Evolutionary conservation across 2,888 invertebrate species (phyloP), one percentile per base, ranked within the genome.

Genomic region (Creontiades dilutus): DNA sequence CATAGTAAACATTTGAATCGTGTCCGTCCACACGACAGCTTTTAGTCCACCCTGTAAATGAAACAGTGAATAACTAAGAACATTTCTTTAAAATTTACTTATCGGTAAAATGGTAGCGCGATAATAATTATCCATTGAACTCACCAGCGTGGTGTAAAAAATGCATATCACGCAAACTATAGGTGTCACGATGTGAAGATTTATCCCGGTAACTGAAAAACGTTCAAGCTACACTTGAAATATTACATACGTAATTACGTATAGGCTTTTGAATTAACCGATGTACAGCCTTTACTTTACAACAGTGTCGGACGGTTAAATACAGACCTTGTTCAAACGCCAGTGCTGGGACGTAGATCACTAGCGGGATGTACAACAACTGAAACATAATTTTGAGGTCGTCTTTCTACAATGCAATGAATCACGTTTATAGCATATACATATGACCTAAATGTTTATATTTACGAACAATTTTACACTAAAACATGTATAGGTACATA

Each of bases 131-230:
- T 23, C 23, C 9, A 68, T 19, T 61, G 68, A 68, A 23, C 96
- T 96, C 94, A 97, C 97, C 93, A 97, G 93, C 90, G 97, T 97
- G 0, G 98, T 98, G 93, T 98, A 98, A 94, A 98, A 97, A 92
- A 97, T 98, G 94, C 97, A 97, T n/a, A 97, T 96, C 57, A 96
- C 93, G 93, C 97, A 97, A 0, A 97, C 97, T 37, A 96, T 94
- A 0, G 96, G 95, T 14, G 97, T 96, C 47, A 97, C 96, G 91
- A 96, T 93, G 94, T 97, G 97, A 48, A 97, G 94, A 92, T 96
- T 95, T 90, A 97, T 95, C 48, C 97, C 97, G 84, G 97, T 97
- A 86, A 97, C 97, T 97, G 94, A 91, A 92, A 92, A 23, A 57
- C 7, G 61, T 37, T 37, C 13, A 46, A 47, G 16, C 16, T 75